Evolutionary conservation across 1,140 invertebrate genomes (phyloP).

Genomic region (Lordiphosa collinella): DNA sequence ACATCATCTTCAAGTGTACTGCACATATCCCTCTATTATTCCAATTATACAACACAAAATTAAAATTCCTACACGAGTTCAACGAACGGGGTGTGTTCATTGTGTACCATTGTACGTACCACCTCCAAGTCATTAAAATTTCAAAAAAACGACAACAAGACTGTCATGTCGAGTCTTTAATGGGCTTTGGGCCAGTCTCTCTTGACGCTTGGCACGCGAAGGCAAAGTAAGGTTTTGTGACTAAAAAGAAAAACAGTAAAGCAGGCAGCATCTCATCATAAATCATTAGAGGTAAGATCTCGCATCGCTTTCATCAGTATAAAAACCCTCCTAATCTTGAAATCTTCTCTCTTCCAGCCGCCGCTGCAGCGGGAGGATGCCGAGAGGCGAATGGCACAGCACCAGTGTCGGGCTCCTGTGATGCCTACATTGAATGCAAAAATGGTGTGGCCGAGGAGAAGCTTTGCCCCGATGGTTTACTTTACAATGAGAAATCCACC

Average conservation of each 20-base stretch:
- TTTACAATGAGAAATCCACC: conserved; percentile 88
- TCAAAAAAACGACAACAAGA: conserved; percentile 14
- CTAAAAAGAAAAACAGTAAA: conserved; percentile 9
- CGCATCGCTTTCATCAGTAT: background rate
- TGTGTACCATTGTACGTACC: conserved; percentile 14
- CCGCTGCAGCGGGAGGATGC: conserved; percentile 48
- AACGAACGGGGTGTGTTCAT: conserved; percentile 46
- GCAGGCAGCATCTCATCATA: conserved; percentile 60
- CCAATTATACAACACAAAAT: conserved; percentile 7
- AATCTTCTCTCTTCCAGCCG: conserved; percentile 51
- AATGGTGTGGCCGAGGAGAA: conserved; percentile 88
- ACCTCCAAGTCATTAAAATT: conserved; percentile 37
- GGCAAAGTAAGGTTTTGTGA: conserved; percentile 9
- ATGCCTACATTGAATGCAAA: conserved; percentile 84
- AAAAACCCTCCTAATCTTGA: conserved; percentile 37
- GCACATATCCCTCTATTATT: conserved; percentile 1
- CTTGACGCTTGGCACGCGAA: background rate
- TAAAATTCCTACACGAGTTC: conserved; percentile 33
- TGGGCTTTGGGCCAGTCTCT: background rate
- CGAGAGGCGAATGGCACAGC: conserved; percentile 80
- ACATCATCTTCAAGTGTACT: background rate
- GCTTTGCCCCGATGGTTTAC: conserved; percentile 90
- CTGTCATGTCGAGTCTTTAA: conserved; percentile 13
- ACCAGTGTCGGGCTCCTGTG: conserved; percentile 86
- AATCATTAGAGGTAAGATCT: conserved; percentile 72